Evolutionary conservation across 2,888 invertebrate species (phyloP).

Genomic region (Hyalella azteca): DNA sequence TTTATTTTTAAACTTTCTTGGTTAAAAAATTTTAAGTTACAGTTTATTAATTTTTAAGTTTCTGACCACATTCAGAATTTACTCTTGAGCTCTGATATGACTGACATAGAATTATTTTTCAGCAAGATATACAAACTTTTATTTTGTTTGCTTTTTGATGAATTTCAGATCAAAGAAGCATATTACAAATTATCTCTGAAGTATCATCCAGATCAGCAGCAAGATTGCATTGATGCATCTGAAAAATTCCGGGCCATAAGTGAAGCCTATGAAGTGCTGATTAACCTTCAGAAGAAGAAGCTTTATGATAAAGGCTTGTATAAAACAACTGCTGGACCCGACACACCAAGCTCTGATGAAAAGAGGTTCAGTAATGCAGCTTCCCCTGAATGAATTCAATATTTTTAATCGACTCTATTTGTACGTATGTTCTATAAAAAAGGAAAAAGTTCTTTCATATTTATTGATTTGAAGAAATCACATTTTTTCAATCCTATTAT

Average conservation of each 20-base stretch:
- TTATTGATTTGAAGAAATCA: no score
- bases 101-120: no score
- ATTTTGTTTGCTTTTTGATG: no score
- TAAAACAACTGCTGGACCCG: neutral
- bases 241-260: constrained; percentile 30
- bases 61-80: no score
- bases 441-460: no score
- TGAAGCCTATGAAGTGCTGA: constrained; percentile 41
- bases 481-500: no score
- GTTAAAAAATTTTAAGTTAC: no score
- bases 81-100: no score
- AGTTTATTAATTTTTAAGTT: no score
- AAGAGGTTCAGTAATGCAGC: neutral
- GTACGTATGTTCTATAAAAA: no score
- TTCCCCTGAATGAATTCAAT: neutral
- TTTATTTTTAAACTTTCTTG: no score
- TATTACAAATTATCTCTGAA: constrained; percentile 86
- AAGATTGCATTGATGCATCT: constrained; percentile 63
- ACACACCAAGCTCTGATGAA: neutral
- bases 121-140: no score
- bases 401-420: neutral
- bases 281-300: neutral
- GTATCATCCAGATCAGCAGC: constrained; percentile 86
- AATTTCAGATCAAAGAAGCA: constrained; percentile 79
- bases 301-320: constrained; percentile 30